Evolutionary conservation across 2,797 vertebrate genomes (phyloP).

Genomic region (Phyllotis vaccarum): DNA sequence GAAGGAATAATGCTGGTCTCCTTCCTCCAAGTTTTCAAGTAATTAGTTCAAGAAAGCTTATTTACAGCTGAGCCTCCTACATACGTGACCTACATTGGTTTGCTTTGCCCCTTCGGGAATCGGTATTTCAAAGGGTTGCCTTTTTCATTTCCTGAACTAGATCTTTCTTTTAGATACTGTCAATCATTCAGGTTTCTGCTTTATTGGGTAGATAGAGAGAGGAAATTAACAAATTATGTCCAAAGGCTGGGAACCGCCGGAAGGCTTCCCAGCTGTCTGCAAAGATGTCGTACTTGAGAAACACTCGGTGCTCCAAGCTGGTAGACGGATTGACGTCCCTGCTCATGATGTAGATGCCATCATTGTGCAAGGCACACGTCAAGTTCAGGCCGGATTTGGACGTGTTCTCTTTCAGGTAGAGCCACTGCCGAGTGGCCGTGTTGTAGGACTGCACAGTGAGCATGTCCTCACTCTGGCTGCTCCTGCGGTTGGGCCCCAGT

Average conservation of each 20-base stretch:
- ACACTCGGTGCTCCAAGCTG: constrained; percentile 94
- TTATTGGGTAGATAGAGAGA: constrained; percentile 94
- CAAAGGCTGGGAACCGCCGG: constrained; percentile 93
- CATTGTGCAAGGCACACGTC: constrained; percentile 96
- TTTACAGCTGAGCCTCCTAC: constrained; percentile 62
- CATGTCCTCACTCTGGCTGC: constrained; percentile 92
- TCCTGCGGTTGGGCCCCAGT: constrained; percentile 87
- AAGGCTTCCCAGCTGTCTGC: constrained; percentile 94
- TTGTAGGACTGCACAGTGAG: constrained; percentile 96
- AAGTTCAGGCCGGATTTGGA: constrained; percentile 97
- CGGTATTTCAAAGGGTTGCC: neutral
- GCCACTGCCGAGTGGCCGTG: constrained; percentile 92
- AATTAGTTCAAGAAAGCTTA: constrained; percentile 70
- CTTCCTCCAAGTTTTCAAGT: constrained; percentile 72
- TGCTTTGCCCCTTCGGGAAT: constrained; percentile 23
- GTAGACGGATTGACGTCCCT: constrained; percentile 94
- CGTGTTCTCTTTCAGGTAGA: constrained; percentile 94
- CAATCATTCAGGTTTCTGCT: constrained; percentile 81
- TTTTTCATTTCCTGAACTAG: neutral
- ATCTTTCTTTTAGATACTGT: neutral
- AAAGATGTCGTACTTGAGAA: constrained; percentile 97
- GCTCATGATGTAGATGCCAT: constrained; percentile 97
- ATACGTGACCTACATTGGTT: neutral
- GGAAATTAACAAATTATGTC: constrained; percentile 96
- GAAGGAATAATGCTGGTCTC: constrained; percentile 67